phyloP scores from a whole-genome alignment of 1,140 invertebrate species.

The Drosophila fuyamai region DNA sequence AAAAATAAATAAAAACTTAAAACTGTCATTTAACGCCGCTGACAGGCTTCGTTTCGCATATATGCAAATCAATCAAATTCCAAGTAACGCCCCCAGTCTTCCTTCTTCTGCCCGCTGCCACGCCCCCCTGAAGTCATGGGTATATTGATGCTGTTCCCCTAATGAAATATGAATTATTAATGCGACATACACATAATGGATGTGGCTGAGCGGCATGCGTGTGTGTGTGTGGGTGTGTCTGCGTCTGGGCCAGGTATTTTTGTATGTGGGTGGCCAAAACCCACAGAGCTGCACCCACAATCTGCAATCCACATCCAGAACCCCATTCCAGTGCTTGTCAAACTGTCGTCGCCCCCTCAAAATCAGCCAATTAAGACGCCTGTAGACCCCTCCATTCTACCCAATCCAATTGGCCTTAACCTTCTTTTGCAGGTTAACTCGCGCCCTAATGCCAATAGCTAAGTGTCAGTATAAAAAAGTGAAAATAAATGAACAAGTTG shows the following conservation, averaged over 20 bases:
- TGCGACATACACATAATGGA: constrained; percentile 52
- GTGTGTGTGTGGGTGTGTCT: constrained; percentile 27
- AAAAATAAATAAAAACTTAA: constrained; percentile 17
- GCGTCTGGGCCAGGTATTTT: constrained; percentile 22
- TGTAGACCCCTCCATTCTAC: background rate
- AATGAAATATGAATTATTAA: constrained; percentile 74
- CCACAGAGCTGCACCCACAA: constrained; percentile 9
- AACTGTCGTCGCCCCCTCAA: background rate
- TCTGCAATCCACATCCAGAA: background rate
- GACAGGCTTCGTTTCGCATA: constrained; percentile 53
- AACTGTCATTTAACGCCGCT: constrained; percentile 54
- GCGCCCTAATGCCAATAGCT: constrained; percentile 32
- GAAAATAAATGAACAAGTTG: constrained; percentile 33
- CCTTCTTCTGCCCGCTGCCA: background rate
- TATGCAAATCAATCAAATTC: constrained; percentile 80
- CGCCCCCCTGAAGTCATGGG: background rate
- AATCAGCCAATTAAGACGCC: constrained; percentile 34
- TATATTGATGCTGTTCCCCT: constrained; percentile 47
- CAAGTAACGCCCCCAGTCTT: constrained; percentile 23
- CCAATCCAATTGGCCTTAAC: constrained; percentile 46
- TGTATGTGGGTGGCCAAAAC: constrained; percentile 14
- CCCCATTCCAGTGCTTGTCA: constrained; percentile 8
- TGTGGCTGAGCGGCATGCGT: constrained; percentile 20
- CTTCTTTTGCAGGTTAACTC: constrained; percentile 16
- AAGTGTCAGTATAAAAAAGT: constrained; percentile 14